Conservation (phyloP, 2,888 invertebrate species). For the Druceiella hillmani region DNA sequence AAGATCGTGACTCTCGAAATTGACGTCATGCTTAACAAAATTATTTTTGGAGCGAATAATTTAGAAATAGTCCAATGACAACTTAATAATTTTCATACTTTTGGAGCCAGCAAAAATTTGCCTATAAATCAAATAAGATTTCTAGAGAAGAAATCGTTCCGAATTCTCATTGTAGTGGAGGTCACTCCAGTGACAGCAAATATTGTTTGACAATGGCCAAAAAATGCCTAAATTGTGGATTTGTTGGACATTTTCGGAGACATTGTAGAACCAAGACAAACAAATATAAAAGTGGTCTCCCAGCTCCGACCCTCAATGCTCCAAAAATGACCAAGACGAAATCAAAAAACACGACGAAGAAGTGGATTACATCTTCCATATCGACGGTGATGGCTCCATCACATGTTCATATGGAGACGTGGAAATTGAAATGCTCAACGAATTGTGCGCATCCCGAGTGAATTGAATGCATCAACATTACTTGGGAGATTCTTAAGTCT, state of each 20-base stretch:
- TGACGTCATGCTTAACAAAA: too few relatives aligned
- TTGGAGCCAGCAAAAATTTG: too few relatives aligned
- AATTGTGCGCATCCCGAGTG: not conserved
- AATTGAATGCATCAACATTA: not conserved
- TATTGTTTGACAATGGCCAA: too few relatives aligned
- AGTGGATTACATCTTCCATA: not conserved
- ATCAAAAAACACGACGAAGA: not conserved
- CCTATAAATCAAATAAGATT: too few relatives aligned
- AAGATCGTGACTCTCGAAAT: too few relatives aligned
- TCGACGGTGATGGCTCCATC: not conserved
- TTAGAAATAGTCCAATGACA: too few relatives aligned
- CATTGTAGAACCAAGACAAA: not conserved
- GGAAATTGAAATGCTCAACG: not conserved
- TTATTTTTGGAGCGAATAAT: too few relatives aligned
- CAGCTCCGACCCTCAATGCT: not conserved
- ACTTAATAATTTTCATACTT: too few relatives aligned
- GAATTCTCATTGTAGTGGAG: too few relatives aligned
- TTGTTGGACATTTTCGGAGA: not conserved
- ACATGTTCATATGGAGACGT: not conserved
- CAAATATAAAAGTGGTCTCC: not conserved
- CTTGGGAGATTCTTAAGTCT: not conserved
- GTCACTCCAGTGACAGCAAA: too few relatives aligned
- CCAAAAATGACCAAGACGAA: not conserved
- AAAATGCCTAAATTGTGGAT: conserved; percentile 3
- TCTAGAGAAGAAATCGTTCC: too few relatives aligned